Conservation (phyloP, 2,797 vertebrate species). For the Cossypha caffra region DNA sequence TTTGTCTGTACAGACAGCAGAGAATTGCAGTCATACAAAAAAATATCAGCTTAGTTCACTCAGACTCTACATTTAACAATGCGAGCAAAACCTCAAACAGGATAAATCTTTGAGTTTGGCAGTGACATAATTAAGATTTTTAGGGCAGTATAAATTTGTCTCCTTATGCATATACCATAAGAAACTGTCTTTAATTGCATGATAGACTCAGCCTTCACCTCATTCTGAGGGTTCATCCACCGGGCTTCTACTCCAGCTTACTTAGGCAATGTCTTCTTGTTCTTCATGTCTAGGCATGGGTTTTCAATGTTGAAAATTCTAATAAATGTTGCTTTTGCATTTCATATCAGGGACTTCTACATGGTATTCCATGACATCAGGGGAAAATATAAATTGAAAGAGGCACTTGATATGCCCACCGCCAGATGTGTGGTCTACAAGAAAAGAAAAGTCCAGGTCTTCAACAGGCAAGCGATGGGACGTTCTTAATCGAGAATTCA, state of each 20-base stretch:
- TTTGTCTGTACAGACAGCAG: background rate
- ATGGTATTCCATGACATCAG: background rate
- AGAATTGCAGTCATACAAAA: background rate
- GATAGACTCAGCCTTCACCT: background rate
- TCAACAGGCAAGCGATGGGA: fast-evolving
- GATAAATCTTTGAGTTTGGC: background rate
- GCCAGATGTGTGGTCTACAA: background rate
- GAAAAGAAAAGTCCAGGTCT: background rate
- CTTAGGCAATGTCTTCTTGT: background rate
- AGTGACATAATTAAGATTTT: background rate
- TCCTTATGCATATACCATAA: background rate
- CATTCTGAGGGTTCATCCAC: background rate
- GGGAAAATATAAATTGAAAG: background rate
- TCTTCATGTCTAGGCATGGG: background rate
- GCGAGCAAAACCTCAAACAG: background rate
- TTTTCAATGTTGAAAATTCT: background rate
- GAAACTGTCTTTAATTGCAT: background rate
- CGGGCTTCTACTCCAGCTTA: background rate
- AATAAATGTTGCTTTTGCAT: background rate
- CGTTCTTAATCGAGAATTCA: background rate
- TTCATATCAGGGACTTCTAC: background rate
- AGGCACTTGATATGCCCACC: background rate
- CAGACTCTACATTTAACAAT: background rate
- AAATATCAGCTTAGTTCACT: background rate
- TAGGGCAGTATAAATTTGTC: background rate